Base-by-base conservation (phyloP, 2,888 invertebrate genomes). In the Eilema sororculum region DNA sequence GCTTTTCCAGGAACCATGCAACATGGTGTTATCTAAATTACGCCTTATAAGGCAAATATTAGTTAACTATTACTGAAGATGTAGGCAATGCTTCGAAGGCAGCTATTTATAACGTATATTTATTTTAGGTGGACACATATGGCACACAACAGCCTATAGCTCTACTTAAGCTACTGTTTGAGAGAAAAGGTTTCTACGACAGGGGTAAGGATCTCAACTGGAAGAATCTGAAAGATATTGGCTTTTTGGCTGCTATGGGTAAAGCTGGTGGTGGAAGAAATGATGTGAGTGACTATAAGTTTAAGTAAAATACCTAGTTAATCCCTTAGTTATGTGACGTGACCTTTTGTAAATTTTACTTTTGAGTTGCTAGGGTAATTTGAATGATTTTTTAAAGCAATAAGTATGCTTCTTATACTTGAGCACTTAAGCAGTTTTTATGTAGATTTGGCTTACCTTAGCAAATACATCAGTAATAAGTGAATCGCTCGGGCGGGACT, bases 111-210 rank as follows among this genome's bases (percentile, higher is more conserved):
- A 46, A 46, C 20, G 16, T 46, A 20, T 30, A 30, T 30, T 2
- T 57, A 60, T 3, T 33, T 52, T 76, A 95, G 95, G 95, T 95
- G 16, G 98, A 98, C 86, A 97, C 96, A 0, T 99, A 99, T 87
- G 99, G 99, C 0, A 99, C 98, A 0, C 99, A 99, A 86, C 99
- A 99, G 86, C 99, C 99, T 0, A 98, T 99, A 80, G 99, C 99
- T 0, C 92, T 99, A 56, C 91, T 99, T n/a, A 99, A 99, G 89
- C 93, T 98, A 16, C 90, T 99, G n/a, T 96, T 99, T 75, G 98
- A 99, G 91, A 96, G 97, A 74, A 97, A 97, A 69, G 99, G 99
- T 24, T 97, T 98, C 90, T 99, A 98, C 87, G 98, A 98, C 90
- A 95, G 98, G 68, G 98, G 97, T 33, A 98, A 98, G 89, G 98